A percentile compares a stretch with the other conserved stretches of the same genome.
These are phyloP conservation scores for Morus bassanus DNA, from an alignment of 2,797 vertebrate species.

Conservation along the genomic window DNA sequence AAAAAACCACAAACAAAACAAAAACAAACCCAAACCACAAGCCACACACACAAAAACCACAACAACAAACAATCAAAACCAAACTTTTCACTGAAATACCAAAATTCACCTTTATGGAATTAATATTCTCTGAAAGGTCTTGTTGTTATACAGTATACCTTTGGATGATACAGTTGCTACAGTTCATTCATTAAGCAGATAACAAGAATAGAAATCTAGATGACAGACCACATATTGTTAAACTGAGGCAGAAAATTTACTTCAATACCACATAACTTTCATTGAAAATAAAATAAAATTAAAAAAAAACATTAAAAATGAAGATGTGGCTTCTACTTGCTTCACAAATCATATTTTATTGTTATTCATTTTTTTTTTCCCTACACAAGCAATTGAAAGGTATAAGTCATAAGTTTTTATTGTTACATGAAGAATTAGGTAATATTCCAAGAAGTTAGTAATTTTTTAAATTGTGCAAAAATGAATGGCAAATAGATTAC, in stretches of 20 bases:
- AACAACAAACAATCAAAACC: background rate
- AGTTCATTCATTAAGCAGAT: background rate
- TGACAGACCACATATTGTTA: background rate
- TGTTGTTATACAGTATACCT: background rate
- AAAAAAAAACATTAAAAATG: slow-evolving; percentile 52
- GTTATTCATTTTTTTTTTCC: slow-evolving; percentile 13
- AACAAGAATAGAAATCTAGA: background rate
- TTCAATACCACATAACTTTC: background rate
- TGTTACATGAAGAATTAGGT: slow-evolving; percentile 39
- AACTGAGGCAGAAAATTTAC: background rate
- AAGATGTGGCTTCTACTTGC: slow-evolving; percentile 1
- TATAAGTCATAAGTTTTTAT: slow-evolving; percentile 66
- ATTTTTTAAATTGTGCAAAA: slow-evolving; percentile 43
- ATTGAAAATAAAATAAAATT: background rate
- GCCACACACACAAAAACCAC: fast-evolving
- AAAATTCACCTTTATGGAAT: slow-evolving; percentile 2
- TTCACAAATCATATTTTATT: slow-evolving; percentile 47
- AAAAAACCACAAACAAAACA: background rate
- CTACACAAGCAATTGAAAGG: slow-evolving; percentile 23
- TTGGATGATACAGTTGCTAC: background rate
- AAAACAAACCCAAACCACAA: background rate
- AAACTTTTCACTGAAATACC: background rate
- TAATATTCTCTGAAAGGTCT: background rate
- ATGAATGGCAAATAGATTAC: slow-evolving; percentile 26
- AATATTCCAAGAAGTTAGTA: slow-evolving; percentile 49